phyloP scores from a whole-genome alignment of 30 jellyfish, hydroid and myxozoan genomes.

The Kudoa iwatai region DNA sequence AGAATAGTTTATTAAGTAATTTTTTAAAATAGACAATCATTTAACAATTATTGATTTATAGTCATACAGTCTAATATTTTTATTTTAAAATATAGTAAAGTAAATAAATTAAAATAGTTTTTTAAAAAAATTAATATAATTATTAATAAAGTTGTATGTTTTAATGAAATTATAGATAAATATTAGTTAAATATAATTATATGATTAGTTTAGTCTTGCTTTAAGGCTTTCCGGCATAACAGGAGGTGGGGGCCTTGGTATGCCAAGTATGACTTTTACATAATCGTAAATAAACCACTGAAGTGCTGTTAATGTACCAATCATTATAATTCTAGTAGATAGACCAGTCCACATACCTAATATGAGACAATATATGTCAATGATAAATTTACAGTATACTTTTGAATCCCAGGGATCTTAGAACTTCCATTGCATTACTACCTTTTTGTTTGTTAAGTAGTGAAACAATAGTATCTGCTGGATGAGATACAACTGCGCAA shows the following conservation, averaged over 20 bases:
- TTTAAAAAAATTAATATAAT: no score
- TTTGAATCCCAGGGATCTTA: constrained; percentile 65
- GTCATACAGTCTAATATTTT: no score
- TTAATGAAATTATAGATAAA: no score
- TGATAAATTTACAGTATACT: constrained; percentile 4
- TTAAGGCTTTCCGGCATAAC: constrained; percentile 87
- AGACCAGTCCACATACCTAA: constrained; percentile 76
- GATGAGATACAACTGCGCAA: constrained; percentile 94
- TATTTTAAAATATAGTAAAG: no score
- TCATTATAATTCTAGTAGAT: constrained; percentile 73
- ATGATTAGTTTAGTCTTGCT: constrained; percentile 8
- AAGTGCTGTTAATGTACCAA: constrained; percentile 72
- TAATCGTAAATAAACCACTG: constrained; percentile 83
- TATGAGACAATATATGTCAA: constrained; percentile 1
- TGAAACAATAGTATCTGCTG: constrained; percentile 91
- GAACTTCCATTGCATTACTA: constrained; percentile 80
- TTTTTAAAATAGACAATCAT: no score
- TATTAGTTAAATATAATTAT: no score
- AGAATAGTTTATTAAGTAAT: no score
- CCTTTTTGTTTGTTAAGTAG: constrained; percentile 61
- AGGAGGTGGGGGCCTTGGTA: constrained; percentile 98
- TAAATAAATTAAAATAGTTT: no score
- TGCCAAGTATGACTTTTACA: constrained; percentile 56
- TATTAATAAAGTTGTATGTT: no score
- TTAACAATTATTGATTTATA: no score